Base-by-base conservation (phyloP, 1,140 invertebrate species). In the Anastrepha obliqua region DNA sequence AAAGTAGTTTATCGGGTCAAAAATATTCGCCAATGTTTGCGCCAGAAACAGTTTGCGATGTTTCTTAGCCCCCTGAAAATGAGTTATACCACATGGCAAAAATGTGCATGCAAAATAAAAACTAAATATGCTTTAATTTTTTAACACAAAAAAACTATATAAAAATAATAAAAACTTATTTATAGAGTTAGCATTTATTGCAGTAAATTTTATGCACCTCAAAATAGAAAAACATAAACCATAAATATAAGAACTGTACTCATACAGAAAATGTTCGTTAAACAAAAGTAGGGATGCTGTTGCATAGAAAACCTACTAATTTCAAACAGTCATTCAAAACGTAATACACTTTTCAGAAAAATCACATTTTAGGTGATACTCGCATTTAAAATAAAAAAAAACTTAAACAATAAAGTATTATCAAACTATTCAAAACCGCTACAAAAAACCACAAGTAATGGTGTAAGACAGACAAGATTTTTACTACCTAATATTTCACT, bases 381-480 rank as follows among this genome's bases (percentile, higher is more conserved):
- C 17, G 85, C 85, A 62, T 86, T 86, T 86, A 89, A 55, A 29
- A 29, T 1, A 29, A 29, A 64, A 17, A 60, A 86, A 86, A 62
- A 2, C 17, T 29, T 29, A 29, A 29, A 29, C 29, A 78, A 42
- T 29, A 78, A 7, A 78, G 2, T 42, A 47, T 74, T 17, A 17
- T 62, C 5, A 62, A 62, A 74, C 2, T 55, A 74, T 47, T 0
- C 6, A 74, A 67, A 67, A 29, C 29, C 39, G 64, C 64, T 39
- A 67, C 39, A 67, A 29, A 42, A 64, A 67, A 67, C 39, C 20
- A 39, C 29, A 67, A 29, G 20, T 67, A 64, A 3, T 1, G 13
- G 3, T 39, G 13, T 39, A 39, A 39, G 39, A 1, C 64, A 67
- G 20, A 5, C 17, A 47, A 74, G 20, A 55, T 11, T 3, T 81